Evolutionary conservation across 2,113 vertebrate species (phyloP).

Genomic region (Callipepla californica): DNA sequence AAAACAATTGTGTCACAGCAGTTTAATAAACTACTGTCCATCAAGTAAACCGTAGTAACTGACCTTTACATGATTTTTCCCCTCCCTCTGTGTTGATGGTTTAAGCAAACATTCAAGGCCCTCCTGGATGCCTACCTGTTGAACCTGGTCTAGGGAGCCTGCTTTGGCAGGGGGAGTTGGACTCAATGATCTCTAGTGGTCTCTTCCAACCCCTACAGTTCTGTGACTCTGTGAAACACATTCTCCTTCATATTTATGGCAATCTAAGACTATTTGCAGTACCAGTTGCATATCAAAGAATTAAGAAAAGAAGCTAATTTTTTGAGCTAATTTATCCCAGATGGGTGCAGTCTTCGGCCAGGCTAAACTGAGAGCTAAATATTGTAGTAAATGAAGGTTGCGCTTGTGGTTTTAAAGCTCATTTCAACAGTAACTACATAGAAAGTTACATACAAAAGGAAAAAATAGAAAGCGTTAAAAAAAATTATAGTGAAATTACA

Average conservation of each 20-base stretch:
- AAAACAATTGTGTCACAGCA: background rate
- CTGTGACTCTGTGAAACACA: no score
- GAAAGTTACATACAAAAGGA: background rate
- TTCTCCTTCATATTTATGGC: background rate
- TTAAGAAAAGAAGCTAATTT: background rate
- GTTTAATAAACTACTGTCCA: background rate
- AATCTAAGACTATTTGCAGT: background rate
- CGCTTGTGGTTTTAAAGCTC: background rate
- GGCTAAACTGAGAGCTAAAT: slow-evolving; percentile 18
- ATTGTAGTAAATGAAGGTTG: slow-evolving; percentile 11
- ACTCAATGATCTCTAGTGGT: no score
- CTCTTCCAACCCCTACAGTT: no score
- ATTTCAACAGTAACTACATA: slow-evolving; percentile 16
- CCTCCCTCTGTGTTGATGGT: background rate
- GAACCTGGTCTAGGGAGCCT: no score
- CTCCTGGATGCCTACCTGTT: no score
- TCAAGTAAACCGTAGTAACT: background rate
- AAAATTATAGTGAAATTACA: background rate
- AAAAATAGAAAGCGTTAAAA: background rate
- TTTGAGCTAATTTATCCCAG: background rate
- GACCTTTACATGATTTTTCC: background rate
- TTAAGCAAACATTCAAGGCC: background rate
- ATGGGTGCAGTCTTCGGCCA: background rate
- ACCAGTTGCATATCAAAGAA: background rate
- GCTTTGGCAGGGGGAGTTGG: no score